These are phyloP conservation scores for Diachasma alloeum DNA, from an alignment of 1,140 invertebrate species.

Conservation along the genomic window DNA sequence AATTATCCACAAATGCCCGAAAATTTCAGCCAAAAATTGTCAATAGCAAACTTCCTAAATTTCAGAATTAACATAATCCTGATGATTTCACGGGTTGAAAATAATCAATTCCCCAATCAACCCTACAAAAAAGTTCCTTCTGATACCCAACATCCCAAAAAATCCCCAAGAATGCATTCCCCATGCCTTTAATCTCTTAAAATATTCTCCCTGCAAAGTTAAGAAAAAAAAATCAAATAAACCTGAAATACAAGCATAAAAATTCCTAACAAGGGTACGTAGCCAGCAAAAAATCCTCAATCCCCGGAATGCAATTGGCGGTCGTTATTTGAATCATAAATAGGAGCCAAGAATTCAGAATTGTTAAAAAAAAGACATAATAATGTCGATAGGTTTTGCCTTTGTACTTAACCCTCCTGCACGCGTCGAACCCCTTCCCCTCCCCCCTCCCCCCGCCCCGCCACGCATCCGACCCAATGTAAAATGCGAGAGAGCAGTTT, in stretches of 20 bases:
- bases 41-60: no score
- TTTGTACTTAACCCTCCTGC: neutral
- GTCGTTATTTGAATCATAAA: conserved; percentile 1
- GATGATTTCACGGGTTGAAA: no score
- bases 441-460: neutral
- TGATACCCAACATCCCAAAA: no score
- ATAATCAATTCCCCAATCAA: no score
- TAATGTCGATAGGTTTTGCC: neutral
- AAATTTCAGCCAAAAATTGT: no score
- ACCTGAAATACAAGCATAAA: neutral
- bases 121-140: no score
- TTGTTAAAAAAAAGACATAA: neutral
- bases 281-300: neutral
- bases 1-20: no score
- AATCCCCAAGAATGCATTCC: neutral
- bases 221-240: neutral
- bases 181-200: neutral
- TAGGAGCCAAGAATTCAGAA: neutral
- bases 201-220: neutral
- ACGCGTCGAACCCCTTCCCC: neutral
- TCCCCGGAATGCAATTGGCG: conserved; percentile 4
- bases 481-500: neutral
- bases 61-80: no score
- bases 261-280: neutral
- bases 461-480: neutral